Evolutionary conservation across 2,797 vertebrate species (phyloP), one percentile per base, ranked within the genome.

Genomic region (Poeciliopsis gracilis): DNA sequence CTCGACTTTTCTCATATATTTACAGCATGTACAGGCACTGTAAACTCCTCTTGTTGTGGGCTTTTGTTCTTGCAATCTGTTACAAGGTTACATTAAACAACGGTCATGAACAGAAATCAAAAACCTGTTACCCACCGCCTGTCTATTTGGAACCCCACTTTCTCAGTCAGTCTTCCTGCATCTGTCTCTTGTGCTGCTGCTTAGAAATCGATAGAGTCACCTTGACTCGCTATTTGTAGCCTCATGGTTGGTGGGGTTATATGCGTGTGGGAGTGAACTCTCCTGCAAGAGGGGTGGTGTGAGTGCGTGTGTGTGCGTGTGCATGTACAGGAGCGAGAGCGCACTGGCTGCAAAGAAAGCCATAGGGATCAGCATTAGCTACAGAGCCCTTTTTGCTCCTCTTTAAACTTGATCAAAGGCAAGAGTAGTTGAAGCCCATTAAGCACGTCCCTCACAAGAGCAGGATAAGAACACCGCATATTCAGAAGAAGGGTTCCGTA

Each of bases 151-250:
- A 90, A 91, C 90, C 91, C 79, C 80, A 84, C 91, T 90, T 91
- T 84, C 83, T 73, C 82, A 67, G 55, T 73, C 71, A 77, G 72
- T 85, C 80, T 82, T 77, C 81, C 57, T 89, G 70, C 83, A 38
- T 77, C 75, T 84, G 16, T 82, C 82, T 84, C 80, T 82, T 85
- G 86, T 57, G 77, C 90, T 87, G 85, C 90, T 93, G 92, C 93
- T 93, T 90, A 80, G 88, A 92, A 93, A 96, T 96, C 95, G 89
- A 96, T 96, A 91, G 91, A 96, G 95, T 96, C 95, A 96, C 95
- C 95, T 96, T 96, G 95, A 93, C 93, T 95, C 87, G 95, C 93
- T 95, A 94, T 95, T 95, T 95, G 95, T 95, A 95, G 95, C 91
- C 91, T 89, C 87, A 82, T 85, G 89, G 89, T 92, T 92, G 91